Base-by-base conservation (phyloP, 2,797 vertebrate genomes). In the Molossus molossus region DNA sequence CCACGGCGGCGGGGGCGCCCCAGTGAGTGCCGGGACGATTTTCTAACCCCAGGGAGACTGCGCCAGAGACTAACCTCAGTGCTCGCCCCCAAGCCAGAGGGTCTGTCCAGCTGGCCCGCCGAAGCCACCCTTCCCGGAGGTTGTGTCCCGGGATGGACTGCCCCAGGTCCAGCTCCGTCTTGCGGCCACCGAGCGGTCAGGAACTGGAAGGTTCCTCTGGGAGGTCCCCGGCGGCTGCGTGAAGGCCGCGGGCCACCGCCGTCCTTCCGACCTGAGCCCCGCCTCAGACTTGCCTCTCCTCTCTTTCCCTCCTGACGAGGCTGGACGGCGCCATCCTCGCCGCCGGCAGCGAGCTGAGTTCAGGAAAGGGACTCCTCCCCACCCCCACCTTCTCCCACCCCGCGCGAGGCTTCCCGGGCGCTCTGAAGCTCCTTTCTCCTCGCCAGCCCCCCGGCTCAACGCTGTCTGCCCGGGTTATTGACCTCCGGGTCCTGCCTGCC, bases 21-120 rank as follows among this genome's bases (percentile, higher is more conserved):
- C 98, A 45, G 98, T 99, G 97, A 99, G 98, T 98, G 98, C 99
- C 40, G 99, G 99, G 97, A 99, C 99, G 75, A 99, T 99, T 98
- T 99, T 99, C 98, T 99, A 99, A 99, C 90, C n/a, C 70, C 45
- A 2, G 29, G 64, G 76, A 84, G 64, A 48, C 92, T 5, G 85
- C 27, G 45, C 57, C 89, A 94, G 96, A 96, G 91, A 97, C 97
- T 40, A 70, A 33, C 37, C 87, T 91, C 80, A 10, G 55, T 1
- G 90, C 67, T 73, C 18, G 57, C 58, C 9, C 70, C 50, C 48
- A 55, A 50, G 82, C 86, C 62, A 2, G 17, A n/a, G 91, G 70
- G 55, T 58, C 58, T 45, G 62, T 76, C 33, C 91, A 14, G 0
- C 81, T 2, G 84, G 86, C 76, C 55, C 1, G 40, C 37, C 1